Base-by-base conservation (phyloP, 2,888 invertebrate genomes). In the Melikaiella ostensackeni region DNA sequence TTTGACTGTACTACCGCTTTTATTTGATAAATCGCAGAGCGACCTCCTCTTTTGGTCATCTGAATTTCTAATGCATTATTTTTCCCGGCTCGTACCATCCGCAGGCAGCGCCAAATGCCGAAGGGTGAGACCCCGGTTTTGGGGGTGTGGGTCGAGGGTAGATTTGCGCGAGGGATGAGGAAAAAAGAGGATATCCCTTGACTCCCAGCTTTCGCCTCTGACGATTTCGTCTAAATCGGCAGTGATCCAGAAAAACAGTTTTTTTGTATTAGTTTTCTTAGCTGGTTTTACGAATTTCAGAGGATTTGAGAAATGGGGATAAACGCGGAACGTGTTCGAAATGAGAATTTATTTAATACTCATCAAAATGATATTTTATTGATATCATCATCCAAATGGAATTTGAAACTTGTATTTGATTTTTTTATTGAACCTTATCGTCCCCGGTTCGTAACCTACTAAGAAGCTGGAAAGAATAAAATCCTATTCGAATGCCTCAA, bases 11-110 rank as follows among this genome's bases (percentile, higher is more conserved):
- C 86, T 86, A 82, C 84, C 86, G 88, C 88, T 88, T 88, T 89
- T 86, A 89, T 89, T 90, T 90, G 90, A 90, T 90, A 90, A 90
- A 90, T 90, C 89, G 89, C 84, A 81, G 78, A 75, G 82, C 87
- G 82, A 85, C 86, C 88, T 87, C 86, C 87, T 87, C 87, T 84
- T 87, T 84, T 87, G 90, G 91, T 91, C 91, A 91, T 91, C 91
- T 90, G 91, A 91, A 91, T 91, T 91, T 91, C 91, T 90, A 90
- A 91, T 90, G 90, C 88, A 89, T 89, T 88, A 87, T 88, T 88
- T 88, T 86, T 82, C 84, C 84, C 82, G 79, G 75, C 70, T 61
- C 74, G 77, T 77, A 77, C 80, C 82, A 80, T 79, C 78, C 82
- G 77, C 66, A 73, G 70, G 82, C 80, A 75, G 77, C 79, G 82